Evolutionary conservation across 2,113 vertebrate genomes (phyloP).

Genomic region (Origma solitaria): DNA sequence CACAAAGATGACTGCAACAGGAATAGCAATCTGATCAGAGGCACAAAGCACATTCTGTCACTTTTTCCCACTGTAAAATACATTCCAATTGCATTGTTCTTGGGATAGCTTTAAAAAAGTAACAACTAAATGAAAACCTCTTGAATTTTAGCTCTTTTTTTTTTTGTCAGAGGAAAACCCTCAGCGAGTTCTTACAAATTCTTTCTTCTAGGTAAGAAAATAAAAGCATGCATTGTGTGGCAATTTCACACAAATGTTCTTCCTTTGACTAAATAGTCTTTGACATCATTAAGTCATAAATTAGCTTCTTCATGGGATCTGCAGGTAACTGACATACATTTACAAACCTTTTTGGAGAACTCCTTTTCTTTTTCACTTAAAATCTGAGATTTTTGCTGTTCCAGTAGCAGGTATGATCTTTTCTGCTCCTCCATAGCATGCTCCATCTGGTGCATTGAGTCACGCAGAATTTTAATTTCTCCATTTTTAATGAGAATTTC

Average conservation of each 20-base stretch:
- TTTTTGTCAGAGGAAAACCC: background rate
- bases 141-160: background rate
- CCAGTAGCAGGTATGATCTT: conserved; percentile 72
- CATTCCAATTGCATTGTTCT: background rate
- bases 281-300: background rate
- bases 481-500: conserved; percentile 88
- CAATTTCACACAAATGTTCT: background rate
- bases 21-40: background rate
- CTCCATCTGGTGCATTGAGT: conserved; percentile 83
- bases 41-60: background rate
- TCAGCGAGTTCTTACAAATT: background rate
- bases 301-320: background rate
- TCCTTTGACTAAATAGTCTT: background rate
- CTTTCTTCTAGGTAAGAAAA: background rate
- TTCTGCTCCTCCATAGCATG: conserved; percentile 81
- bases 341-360: conserved; percentile 85
- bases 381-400: conserved; percentile 75
- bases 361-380: conserved; percentile 87
- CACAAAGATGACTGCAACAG: background rate
- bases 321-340: background rate
- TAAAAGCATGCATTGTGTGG: background rate
- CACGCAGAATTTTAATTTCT: conserved; percentile 90
- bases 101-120: background rate
- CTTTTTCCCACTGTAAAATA: background rate
- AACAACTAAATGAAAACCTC: background rate